A percentile compares a stretch with the other conserved stretches of the same genome.
Evolutionary conservation across 2,797 vertebrate genomes (phyloP).

Genomic region (Manis pentadactyla): DNA sequence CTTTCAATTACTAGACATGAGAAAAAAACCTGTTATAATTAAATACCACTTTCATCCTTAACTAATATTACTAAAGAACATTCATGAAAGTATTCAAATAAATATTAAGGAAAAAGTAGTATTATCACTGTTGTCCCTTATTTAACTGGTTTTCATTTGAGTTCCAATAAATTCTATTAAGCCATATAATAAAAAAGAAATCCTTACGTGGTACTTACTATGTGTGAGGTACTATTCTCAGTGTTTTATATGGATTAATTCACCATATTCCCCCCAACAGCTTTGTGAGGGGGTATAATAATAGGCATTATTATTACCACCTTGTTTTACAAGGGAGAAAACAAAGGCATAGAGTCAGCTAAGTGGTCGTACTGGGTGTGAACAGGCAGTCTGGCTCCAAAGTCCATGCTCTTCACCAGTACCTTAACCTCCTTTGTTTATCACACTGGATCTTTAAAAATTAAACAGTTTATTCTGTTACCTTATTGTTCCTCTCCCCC

Average conservation of each 20-base stretch:
- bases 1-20: background rate
- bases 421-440: background rate
- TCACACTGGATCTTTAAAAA: background rate
- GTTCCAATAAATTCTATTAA: constrained; percentile 18
- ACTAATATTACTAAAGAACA: constrained; percentile 43
- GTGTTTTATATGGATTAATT: background rate
- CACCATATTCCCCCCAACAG: background rate
- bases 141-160: constrained; percentile 39
- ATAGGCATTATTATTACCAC: background rate
- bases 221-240: background rate
- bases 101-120: constrained; percentile 2
- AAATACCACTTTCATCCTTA: constrained; percentile 2
- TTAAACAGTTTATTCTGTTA: background rate
- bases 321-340: constrained; percentile 17
- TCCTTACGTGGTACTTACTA: background rate
- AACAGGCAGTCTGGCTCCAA: background rate
- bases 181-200: background rate
- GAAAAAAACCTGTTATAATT: background rate
- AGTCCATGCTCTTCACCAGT: background rate
- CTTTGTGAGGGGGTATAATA: background rate
- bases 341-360: background rate
- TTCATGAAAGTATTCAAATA: constrained; percentile 8
- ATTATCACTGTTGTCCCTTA: background rate
- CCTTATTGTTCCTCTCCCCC: background rate
- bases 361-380: rapidly evolving